Conservation (phyloP, 2,888 invertebrate genomes). For the Meloe dianella region DNA sequence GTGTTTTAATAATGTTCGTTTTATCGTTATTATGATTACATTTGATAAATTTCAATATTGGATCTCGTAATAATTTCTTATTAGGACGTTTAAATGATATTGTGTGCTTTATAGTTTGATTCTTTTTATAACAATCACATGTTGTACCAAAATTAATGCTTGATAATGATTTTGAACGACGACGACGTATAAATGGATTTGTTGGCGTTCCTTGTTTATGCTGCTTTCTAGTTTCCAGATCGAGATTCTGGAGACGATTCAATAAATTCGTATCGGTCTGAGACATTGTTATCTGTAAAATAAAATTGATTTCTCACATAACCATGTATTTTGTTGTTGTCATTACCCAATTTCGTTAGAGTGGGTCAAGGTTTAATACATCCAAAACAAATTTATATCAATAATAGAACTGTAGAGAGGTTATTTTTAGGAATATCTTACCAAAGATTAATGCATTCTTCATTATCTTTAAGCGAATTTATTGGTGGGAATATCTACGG, state of each 20-base stretch:
- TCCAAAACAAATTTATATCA: constrained; percentile 29
- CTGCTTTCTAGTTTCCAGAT: constrained; percentile 48
- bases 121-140: constrained; percentile 50
- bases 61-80: constrained; percentile 64
- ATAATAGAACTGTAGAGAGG: not conserved
- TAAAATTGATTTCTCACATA: constrained; percentile 23
- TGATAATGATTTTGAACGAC: constrained; percentile 57
- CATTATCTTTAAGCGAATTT: constrained; percentile 20
- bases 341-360: constrained; percentile 14
- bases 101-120: constrained; percentile 48
- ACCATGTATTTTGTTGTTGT: no score
- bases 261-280: constrained; percentile 55
- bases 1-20: constrained; percentile 24
- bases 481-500: not conserved
- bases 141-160: constrained; percentile 53
- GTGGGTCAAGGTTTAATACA: constrained; percentile 44
- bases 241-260: constrained; percentile 54
- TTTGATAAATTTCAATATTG: constrained; percentile 63
- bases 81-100: constrained; percentile 50
- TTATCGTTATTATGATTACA: constrained; percentile 43
- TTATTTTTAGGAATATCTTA: constrained; percentile 13
- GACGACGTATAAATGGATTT: constrained; percentile 55
- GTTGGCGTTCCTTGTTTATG: constrained; percentile 27
- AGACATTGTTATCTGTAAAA: constrained; percentile 51
- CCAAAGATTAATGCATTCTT: constrained; percentile 26